Percentiles rank a stretch among this genome's conserved stretches.
Evolutionary conservation across 2,888 invertebrate genomes (phyloP).

Genomic region (Xylota sylvarum): DNA sequence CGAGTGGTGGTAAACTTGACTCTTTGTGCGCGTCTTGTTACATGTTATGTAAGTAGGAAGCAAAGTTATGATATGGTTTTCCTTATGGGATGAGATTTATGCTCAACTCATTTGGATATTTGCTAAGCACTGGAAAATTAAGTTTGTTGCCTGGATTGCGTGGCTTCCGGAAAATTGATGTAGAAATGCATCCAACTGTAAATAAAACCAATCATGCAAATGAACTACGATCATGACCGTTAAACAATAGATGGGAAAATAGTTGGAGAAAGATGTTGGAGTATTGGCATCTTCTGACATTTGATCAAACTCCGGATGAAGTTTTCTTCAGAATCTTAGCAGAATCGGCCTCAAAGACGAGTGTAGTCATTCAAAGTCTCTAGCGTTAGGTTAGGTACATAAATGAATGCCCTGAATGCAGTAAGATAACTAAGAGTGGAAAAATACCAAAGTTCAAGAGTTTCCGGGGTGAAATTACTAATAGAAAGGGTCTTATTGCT

Average conservation of each 20-base stretch:
- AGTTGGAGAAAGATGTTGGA: background rate
- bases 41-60: slow-evolving; percentile 60
- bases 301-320: background rate
- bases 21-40: slow-evolving; percentile 8
- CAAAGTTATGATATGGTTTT: slow-evolving; percentile 12
- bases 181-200: background rate
- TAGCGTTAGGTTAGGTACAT: too few species aligned
- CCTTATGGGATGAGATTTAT: slow-evolving; percentile 4
- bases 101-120: too few species aligned
- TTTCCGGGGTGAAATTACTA: too few species aligned
- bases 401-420: too few species aligned
- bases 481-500: too few species aligned
- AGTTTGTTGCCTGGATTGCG: background rate
- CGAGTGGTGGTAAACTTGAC: slow-evolving; percentile 57
- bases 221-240: slow-evolving; percentile 9
- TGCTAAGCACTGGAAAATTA: background rate
- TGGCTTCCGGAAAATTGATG: slow-evolving; percentile 10
- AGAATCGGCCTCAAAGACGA: too few species aligned
- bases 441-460: too few species aligned
- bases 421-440: too few species aligned
- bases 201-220: slow-evolving; percentile 7
- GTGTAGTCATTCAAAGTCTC: too few species aligned
- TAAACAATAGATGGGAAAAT: background rate
- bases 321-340: too few species aligned
- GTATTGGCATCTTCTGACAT: background rate